Evolutionary conservation across 2,113 vertebrate genomes (phyloP).

Genomic region (Notiomystis cincta): DNA sequence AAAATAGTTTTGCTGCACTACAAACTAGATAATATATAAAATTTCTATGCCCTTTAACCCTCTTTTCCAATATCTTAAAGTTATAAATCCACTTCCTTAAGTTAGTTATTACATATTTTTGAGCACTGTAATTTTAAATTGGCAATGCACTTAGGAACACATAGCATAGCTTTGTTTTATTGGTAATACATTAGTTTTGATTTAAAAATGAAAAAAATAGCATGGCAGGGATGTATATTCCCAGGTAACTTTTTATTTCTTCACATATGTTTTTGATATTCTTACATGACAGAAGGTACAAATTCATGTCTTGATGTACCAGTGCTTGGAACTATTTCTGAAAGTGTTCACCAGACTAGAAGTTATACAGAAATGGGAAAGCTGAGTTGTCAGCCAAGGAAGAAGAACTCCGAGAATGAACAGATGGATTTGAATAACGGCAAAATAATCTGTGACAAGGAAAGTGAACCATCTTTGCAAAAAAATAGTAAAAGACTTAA

Average conservation of each 20-base stretch:
- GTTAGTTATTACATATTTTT: background rate
- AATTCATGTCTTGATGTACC: constrained; percentile 59
- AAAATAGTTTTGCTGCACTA: background rate
- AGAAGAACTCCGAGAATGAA: constrained; percentile 80
- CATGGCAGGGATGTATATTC: background rate
- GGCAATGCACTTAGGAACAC: background rate
- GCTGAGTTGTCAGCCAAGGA: constrained; percentile 60
- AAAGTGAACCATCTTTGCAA: constrained; percentile 76
- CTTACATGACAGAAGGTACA: constrained; percentile 59
- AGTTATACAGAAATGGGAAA: constrained; percentile 64
- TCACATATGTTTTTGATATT: constrained; percentile 55
- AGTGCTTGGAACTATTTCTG: constrained; percentile 69
- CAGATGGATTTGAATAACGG: constrained; percentile 74
- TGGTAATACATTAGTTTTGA: background rate
- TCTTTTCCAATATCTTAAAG: background rate
- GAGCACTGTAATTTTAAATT: background rate
- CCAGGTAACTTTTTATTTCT: constrained; percentile 37
- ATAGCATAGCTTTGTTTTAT: background rate
- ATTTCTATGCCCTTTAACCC: background rate
- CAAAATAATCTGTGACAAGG: constrained; percentile 61
- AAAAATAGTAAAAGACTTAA: constrained; percentile 65
- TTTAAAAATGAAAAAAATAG: background rate
- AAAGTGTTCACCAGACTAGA: constrained; percentile 74
- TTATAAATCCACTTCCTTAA: background rate
- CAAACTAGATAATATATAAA: background rate